phyloP scores from a whole-genome alignment of 2,888 invertebrate species.

The Leucozona laternaria region DNA sequence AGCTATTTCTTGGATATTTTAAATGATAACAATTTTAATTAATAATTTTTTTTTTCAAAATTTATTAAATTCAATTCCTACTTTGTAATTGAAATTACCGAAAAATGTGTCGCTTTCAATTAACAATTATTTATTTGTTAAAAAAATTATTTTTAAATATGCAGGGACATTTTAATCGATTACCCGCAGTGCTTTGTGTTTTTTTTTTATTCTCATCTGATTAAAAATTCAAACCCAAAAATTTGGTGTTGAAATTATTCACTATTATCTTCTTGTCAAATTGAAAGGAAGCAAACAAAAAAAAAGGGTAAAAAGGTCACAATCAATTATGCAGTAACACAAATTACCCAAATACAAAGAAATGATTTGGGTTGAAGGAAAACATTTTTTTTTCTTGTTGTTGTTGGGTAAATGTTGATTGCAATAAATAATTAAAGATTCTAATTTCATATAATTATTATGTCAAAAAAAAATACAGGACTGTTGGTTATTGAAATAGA shows the following conservation, averaged over 20 bases:
- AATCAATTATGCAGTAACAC: slow-evolving; percentile 39
- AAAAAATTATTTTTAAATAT: not conserved
- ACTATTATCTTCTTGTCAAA: not conserved
- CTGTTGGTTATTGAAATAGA: too few species aligned
- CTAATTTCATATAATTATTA: too few species aligned
- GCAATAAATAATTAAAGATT: too few species aligned
- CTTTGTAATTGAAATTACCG: too few species aligned
- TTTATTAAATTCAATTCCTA: too few species aligned
- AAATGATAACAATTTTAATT: too few species aligned
- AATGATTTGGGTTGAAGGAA: slow-evolving; percentile 12
- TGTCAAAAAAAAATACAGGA: too few species aligned
- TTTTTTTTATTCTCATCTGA: not conserved
- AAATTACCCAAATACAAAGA: slow-evolving; percentile 2
- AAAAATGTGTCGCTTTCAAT: too few species aligned
- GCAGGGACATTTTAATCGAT: not conserved
- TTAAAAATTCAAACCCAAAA: slow-evolving; percentile 30
- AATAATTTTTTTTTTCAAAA: too few species aligned
- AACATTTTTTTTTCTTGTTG: not conserved
- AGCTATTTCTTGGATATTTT: too few species aligned
- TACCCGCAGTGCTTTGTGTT: not conserved
- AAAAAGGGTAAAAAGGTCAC: slow-evolving; percentile 11
- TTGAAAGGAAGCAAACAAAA: slow-evolving; percentile 3
- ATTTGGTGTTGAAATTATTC: slow-evolving; percentile 19
- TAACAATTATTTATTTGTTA: too few species aligned
- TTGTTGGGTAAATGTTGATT: not conserved